Conservation (phyloP, 1,140 invertebrate genomes). For the Oscheius sp. region DNA sequence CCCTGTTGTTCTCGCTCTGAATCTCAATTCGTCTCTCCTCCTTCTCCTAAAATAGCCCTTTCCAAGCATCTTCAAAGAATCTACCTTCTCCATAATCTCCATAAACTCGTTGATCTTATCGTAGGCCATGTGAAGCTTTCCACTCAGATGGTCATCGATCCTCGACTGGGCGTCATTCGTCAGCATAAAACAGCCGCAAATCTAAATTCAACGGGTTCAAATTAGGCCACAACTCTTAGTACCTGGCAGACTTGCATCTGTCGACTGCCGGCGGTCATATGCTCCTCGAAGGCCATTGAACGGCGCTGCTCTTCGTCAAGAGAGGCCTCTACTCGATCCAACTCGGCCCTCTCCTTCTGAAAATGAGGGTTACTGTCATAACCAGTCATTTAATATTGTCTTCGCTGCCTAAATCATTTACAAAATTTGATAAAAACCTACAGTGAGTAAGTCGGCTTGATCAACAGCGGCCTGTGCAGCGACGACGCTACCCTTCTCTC, state of each 20-base stretch:
- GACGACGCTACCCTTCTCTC: conserved; percentile 19
- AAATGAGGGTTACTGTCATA: background rate
- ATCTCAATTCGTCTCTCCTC: background rate
- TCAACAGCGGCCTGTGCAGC: conserved; percentile 17
- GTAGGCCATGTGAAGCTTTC: conserved; percentile 68
- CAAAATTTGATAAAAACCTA: background rate
- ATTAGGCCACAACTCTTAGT: background rate
- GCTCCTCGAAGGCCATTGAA: background rate
- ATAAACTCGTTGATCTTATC: background rate
- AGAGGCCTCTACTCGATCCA: conserved; percentile 5
- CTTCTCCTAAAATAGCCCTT: background rate
- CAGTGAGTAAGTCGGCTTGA: background rate
- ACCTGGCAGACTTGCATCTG: conserved; percentile 36
- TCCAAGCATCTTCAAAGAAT: background rate
- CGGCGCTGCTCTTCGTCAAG: background rate
- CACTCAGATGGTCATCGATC: conserved; percentile 94
- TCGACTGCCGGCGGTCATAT: conserved; percentile 4
- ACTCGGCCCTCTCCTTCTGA: background rate
- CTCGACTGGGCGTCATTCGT: conserved; percentile 94
- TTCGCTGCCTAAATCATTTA: too few species aligned
- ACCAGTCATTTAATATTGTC: background rate
- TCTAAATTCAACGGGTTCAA: conserved; percentile 65
- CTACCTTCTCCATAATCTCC: background rate
- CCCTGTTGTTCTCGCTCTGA: background rate
- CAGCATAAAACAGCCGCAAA: conserved; percentile 96